Conservation (phyloP, 2,888 invertebrate genomes). For the Sturmia bella region DNA sequence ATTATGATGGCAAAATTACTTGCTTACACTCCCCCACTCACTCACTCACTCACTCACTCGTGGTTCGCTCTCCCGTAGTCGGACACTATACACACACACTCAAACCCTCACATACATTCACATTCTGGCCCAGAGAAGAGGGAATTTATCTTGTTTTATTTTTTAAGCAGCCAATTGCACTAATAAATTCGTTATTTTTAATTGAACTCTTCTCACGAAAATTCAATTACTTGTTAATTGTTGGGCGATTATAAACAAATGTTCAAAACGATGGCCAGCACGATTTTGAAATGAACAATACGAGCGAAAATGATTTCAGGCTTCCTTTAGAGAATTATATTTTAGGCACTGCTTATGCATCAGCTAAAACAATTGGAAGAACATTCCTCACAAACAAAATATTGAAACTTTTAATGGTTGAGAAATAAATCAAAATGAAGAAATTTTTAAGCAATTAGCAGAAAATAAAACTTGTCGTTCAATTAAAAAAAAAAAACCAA, state of each 20-base stretch:
- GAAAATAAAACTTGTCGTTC: too few relatives aligned
- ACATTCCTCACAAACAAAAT: too few relatives aligned
- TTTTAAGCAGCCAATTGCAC: not conserved
- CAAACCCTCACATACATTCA: not conserved
- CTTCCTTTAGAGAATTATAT: not conserved
- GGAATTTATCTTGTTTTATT: not conserved
- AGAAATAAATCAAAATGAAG: too few relatives aligned
- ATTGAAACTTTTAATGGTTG: too few relatives aligned
- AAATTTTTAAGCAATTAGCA: too few relatives aligned
- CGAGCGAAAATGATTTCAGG: not conserved
- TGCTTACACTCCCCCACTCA: too few relatives aligned
- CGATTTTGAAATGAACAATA: not conserved
- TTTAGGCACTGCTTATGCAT: not conserved
- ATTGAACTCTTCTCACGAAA: conserved; percentile 40
- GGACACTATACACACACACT: not conserved
- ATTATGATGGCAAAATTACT: conserved; percentile 60
- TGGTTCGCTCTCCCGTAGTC: conserved; percentile 13
- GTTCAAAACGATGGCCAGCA: not conserved
- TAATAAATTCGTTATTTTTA: conserved; percentile 32
- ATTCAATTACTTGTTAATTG: conserved; percentile 21
- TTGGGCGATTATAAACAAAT: conserved; percentile 9
- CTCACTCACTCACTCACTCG: conserved; percentile 13
- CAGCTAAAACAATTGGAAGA: too few relatives aligned
- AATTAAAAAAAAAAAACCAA: too few relatives aligned
- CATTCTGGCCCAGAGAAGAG: not conserved